Evolutionary conservation across 2,113 vertebrate species (phyloP), one percentile per base, ranked within the genome.

Genomic region (Indicator maculatus): DNA sequence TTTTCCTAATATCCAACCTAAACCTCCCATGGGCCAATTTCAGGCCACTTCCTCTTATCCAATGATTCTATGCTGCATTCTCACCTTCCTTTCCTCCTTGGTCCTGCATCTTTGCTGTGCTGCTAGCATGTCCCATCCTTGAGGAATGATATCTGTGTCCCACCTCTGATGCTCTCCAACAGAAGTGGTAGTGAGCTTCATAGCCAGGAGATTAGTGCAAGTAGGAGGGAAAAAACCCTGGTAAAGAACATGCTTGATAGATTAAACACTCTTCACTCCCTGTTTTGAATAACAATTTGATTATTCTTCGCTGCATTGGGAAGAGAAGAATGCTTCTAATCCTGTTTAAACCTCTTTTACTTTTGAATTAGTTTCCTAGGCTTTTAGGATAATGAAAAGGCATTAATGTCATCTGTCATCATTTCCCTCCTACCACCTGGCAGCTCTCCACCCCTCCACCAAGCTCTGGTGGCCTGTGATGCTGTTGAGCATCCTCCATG

Each of bases 351-450:
- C 90, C 80, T 90, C 88, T 96, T 71, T 94, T 85, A 36, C 21
- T 84, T 83, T 64, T 77, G 87, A 88, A 85, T 97, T 59, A 19
- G 9, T 70, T 91, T 30, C 69, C 65, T 90, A 47, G 84, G 92
- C 86, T 95, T 93, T 97, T 83, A 85, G 77, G 72, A 31, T 80
- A 50, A 93, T 95, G 90, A 92, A 94, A 95, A 90, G 61, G 23
- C 79, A 44, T 50, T 20, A 27, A 6, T 71, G 52, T n/a, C 4
- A 0, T 21, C 38, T 38, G 86, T 76, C 72, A 55, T 11, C 3
- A 0, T 16, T 90, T 58, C 33, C 59, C 30, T 30, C 36, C 14
- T 27, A 3, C 15, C 33, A 26, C 82, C 66, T 75, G 1, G 2
- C 12, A 36, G 20, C 5, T 47, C 3, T 31, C 45, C 15, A 19